Percentiles rank a stretch among this genome's conserved stretches.
phyloP scores from a whole-genome alignment of 2,113 vertebrate species.

The Meles meles region DNA sequence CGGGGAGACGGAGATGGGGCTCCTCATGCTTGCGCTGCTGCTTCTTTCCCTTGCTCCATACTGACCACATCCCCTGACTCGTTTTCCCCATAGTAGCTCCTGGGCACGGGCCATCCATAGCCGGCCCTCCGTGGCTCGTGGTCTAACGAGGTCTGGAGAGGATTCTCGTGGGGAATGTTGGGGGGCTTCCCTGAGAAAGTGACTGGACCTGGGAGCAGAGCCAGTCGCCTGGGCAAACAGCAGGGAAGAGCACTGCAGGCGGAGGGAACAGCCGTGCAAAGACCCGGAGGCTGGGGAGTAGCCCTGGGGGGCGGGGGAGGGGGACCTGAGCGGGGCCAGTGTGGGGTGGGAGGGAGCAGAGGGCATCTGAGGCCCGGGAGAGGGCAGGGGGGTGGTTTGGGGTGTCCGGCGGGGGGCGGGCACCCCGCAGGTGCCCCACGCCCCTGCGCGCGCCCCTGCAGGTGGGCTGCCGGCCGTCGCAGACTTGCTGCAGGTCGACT shows the following conservation, averaged over 20 bases:
- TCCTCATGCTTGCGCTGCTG: background rate
- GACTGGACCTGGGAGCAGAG: background rate
- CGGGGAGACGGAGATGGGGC: background rate
- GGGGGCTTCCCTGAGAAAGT: background rate
- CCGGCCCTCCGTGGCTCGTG: background rate
- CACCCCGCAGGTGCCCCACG: fast-evolving
- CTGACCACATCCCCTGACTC: background rate
- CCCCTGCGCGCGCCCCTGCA: conserved; percentile 35
- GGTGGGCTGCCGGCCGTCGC: conserved; percentile 94
- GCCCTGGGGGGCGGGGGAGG: background rate
- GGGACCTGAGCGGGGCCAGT: background rate
- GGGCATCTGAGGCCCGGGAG: background rate
- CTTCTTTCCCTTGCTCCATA: background rate
- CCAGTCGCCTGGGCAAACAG: background rate
- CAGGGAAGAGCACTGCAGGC: background rate
- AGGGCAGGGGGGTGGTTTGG: fast-evolving
- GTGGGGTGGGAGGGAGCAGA: background rate
- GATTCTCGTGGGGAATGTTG: background rate
- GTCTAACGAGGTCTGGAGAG: background rate
- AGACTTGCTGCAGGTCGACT: conserved; percentile 93
- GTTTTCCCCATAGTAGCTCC: background rate
- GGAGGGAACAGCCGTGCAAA: background rate
- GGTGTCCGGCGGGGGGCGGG: background rate
- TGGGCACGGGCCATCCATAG: background rate
- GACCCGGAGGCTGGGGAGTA: background rate